Conservation (phyloP, 2,888 invertebrate species). For the Mythimna albipuncta region DNA sequence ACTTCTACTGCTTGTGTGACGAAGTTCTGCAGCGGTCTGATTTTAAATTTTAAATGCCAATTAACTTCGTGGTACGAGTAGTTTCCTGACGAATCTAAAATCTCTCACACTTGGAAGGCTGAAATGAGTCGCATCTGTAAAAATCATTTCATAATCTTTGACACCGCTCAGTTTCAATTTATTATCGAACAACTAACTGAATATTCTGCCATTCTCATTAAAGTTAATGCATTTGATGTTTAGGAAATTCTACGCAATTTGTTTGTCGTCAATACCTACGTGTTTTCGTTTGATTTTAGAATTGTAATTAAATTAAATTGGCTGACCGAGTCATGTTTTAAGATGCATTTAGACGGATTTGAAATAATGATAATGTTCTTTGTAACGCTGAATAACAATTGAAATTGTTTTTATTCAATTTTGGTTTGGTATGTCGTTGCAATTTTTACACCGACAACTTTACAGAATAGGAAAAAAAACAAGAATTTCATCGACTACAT, state of each 20-base stretch:
- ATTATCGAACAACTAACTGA: conserved; percentile 71
- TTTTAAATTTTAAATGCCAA: no score
- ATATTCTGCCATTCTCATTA: conserved; percentile 52
- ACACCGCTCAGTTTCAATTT: conserved; percentile 73
- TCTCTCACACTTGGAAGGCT: no score
- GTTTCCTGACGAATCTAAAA: no score
- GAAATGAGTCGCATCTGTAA: background rate
- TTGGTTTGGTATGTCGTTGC: background rate
- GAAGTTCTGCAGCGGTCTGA: no score
- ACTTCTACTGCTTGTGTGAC: no score
- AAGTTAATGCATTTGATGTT: conserved; percentile 48
- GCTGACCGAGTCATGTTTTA: conserved; percentile 4
- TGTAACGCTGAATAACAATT: background rate
- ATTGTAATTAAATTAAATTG: conserved; percentile 4
- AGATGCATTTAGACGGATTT: background rate
- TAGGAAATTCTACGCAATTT: conserved; percentile 7
- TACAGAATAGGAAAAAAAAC: background rate
- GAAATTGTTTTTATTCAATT: background rate
- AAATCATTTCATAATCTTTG: conserved; percentile 6
- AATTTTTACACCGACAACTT: background rate
- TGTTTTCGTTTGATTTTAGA: conserved; percentile 14
- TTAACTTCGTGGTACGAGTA: no score
- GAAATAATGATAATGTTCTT: no score
- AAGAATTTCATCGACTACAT: no score
- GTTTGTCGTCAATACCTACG: background rate